Conservation (phyloP, 2,888 invertebrate species). For the Athalia rosae region DNA sequence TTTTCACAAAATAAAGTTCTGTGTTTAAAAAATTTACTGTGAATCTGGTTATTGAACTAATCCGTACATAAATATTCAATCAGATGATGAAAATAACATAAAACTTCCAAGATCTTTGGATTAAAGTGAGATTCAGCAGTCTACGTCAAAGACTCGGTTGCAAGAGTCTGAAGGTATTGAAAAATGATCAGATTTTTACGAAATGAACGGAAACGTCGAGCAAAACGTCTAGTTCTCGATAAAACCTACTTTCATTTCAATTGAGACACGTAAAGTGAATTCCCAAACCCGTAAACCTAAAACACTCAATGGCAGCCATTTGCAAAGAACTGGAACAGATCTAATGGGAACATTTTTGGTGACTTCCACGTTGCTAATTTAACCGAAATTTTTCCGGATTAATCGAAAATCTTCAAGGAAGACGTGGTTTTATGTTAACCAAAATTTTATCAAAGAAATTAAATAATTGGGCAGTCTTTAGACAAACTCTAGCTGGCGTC, state of each 20-base stretch:
- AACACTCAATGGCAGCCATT: conserved; percentile 43
- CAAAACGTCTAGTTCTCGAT: neutral
- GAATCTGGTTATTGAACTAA: neutral
- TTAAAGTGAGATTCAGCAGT: conserved; percentile 6
- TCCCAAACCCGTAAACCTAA: conserved; percentile 14
- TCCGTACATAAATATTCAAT: neutral
- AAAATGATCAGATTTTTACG: conserved; percentile 10
- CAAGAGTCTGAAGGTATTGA: conserved; percentile 22
- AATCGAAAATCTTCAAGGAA: neutral
- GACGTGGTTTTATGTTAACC: neutral
- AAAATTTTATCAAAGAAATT: neutral
- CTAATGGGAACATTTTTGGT: conserved; percentile 37
- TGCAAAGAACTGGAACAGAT: conserved; percentile 41
- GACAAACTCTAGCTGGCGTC: neutral
- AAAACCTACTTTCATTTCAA: neutral
- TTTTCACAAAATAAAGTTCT: neutral
- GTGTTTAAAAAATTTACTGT: neutral
- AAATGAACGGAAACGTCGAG: neutral
- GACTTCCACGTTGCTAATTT: conserved; percentile 36
- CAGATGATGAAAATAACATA: neutral
- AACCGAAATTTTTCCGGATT: conserved; percentile 9
- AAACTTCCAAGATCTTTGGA: neutral
- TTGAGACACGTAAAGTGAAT: neutral
- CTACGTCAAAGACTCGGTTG: conserved; percentile 33
- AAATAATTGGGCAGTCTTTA: neutral